Base-by-base conservation (phyloP, 2,797 vertebrate genomes). In the Oophaga sylvatica region DNA sequence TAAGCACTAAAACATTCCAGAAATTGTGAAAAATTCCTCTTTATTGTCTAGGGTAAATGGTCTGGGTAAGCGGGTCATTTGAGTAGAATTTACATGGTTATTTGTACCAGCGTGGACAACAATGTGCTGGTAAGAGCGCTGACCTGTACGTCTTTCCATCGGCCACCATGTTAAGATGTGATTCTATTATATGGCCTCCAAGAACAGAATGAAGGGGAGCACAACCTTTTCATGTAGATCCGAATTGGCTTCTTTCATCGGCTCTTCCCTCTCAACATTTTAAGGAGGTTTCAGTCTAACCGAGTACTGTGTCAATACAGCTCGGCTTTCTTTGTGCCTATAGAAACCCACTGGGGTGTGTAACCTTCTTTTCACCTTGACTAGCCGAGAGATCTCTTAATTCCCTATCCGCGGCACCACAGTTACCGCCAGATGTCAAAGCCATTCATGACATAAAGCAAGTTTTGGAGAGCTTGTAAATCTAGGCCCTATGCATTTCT, bases 161-260 rank as follows among this genome's bases (percentile, higher is more conserved):
- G 41, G 73, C 73, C 31, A 20, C 70, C 20, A 26, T 79, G 59
- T 62, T 75, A 85, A 59, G 90, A 89, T 22, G 41, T 7, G 26
- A 91, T 90, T 90, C 81, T 87, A 87, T 87, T 89, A 85, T 84
- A 31, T 26, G 53, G 75, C 83, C 85, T 90, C 88, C 89, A 73
- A 85, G 80, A 60, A 78, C 86, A 90, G 80, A 90, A 92, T 88
- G 76, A 29, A 67, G 90, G 90, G 16, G 57, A 87, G 79, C 12
- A 84, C 68, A 91, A 89, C 26, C 90, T 91, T 76, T 94, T 26
- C 94, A 90, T 94, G 91, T 87, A 89, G 85, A 81, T 89, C 80
- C 67, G 91, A 94, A 94, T 80, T 89, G 83, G 88, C 70, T 91
- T 86, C 90, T 92, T 94, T 94, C 90, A 91, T 90, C 88, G 84